phyloP scores from a whole-genome alignment of 2,888 invertebrate species.

The Leptinotarsa rubiginosa region DNA sequence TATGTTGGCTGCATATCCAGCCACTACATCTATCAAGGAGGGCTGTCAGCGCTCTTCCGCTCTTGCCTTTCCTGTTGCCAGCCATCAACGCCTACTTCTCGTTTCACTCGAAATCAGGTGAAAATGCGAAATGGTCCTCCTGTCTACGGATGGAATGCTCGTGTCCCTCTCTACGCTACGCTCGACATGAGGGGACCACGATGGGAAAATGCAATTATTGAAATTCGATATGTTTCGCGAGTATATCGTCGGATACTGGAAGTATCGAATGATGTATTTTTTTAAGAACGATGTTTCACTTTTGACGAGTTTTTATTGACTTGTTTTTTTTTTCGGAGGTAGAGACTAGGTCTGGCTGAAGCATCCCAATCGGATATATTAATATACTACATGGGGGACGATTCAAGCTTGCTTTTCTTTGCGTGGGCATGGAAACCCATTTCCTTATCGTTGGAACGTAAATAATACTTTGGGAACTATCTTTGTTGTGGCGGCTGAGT shows the following conservation, averaged over 20 bases:
- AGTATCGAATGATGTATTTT: constrained; percentile 32
- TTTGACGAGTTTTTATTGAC: constrained; percentile 12
- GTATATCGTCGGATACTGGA: constrained; percentile 27
- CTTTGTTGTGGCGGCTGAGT: background rate
- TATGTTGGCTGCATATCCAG: constrained; percentile 19
- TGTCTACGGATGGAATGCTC: constrained; percentile 14
- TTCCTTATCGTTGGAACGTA: background rate
- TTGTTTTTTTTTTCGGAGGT: constrained; percentile 11
- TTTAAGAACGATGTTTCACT: constrained; percentile 16
- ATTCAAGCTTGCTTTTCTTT: background rate
- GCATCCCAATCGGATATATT: background rate
- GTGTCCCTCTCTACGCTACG: constrained; percentile 22
- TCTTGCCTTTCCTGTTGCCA: constrained; percentile 40
- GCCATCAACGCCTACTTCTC: constrained; percentile 36
- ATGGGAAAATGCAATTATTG: constrained; percentile 43
- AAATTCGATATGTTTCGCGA: constrained; percentile 42
- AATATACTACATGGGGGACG: background rate
- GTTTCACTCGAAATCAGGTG: constrained; percentile 36
- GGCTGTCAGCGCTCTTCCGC: constrained; percentile 45
- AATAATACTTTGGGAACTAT: background rate
- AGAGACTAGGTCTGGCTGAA: background rate
- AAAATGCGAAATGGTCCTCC: constrained; percentile 26
- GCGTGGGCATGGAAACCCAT: background rate
- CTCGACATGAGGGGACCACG: constrained; percentile 27
- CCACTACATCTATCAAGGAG: constrained; percentile 46